Evolutionary conservation across 2,797 vertebrate genomes (phyloP).

Genomic region (Borostomias antarcticus): DNA sequence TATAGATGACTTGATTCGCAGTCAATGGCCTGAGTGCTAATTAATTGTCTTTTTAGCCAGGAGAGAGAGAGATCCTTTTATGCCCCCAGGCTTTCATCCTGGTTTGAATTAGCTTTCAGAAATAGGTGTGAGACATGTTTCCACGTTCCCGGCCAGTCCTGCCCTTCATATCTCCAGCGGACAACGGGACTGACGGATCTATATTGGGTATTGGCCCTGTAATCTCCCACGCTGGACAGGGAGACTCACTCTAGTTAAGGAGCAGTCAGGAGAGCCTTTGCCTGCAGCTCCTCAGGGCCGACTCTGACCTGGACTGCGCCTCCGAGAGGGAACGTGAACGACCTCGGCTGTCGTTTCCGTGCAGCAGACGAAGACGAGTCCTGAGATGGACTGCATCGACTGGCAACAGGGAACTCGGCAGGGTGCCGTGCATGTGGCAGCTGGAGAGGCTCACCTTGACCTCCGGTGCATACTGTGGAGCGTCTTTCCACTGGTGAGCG

Average conservation of each 20-base stretch:
- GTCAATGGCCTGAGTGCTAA: conserved; percentile 37
- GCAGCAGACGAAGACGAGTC: no score
- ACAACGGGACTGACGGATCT: conserved; percentile 69
- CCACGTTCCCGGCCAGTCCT: conserved; percentile 47
- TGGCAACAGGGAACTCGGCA: no score
- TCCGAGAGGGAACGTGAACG: no score
- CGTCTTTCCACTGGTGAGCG: no score
- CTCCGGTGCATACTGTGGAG: no score
- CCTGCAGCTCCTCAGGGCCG: no score
- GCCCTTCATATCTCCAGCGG: conserved; percentile 46
- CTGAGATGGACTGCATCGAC: no score
- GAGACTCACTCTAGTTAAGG: conserved; percentile 52
- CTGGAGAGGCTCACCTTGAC: no score
- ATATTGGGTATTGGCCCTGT: conserved; percentile 53
- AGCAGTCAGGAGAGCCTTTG: no score
- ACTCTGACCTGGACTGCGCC: no score
- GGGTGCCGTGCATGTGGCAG: no score
- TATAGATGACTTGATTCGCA: conserved; percentile 25
- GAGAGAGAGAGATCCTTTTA: conserved; percentile 36
- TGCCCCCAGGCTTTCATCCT: conserved; percentile 29
- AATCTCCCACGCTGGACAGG: conserved; percentile 52
- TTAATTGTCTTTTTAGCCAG: conserved; percentile 40
- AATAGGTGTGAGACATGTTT: conserved; percentile 38
- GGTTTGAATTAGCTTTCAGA: conserved; percentile 12
- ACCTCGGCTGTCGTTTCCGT: no score